These are phyloP conservation scores for Eremobia ochroleuca DNA, from an alignment of 2,888 invertebrate species.

Conservation along the genomic window DNA sequence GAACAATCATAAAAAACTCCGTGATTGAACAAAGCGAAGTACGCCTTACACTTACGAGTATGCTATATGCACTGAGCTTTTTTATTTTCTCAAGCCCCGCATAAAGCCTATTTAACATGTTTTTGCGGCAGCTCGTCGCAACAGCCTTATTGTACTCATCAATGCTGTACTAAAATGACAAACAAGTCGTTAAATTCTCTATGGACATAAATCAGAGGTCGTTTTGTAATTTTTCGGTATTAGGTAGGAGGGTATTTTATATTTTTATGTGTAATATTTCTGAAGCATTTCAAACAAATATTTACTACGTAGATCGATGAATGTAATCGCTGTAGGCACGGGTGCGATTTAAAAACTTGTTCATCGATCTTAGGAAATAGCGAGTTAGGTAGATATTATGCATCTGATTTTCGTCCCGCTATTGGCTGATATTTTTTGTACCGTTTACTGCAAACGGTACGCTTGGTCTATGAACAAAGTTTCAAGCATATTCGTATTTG, in stretches of 20 bases:
- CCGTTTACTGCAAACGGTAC: background rate
- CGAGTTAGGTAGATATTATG: background rate
- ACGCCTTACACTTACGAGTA: slow-evolving; percentile 54
- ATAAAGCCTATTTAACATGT: slow-evolving; percentile 77
- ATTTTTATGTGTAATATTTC: slow-evolving; percentile 64
- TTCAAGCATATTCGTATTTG: background rate
- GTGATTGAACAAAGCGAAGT: slow-evolving; percentile 62
- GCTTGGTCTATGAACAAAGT: background rate
- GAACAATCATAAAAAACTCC: slow-evolving; percentile 58
- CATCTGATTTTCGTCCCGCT: slow-evolving; percentile 5
- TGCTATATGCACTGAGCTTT: slow-evolving; percentile 55
- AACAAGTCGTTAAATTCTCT: slow-evolving; percentile 79
- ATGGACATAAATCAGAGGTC: slow-evolving; percentile 78
- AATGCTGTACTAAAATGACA: slow-evolving; percentile 80
- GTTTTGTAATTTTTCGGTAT: slow-evolving; percentile 69
- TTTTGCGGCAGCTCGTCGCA: slow-evolving; percentile 75
- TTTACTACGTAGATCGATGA: slow-evolving; percentile 44
- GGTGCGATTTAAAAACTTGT: slow-evolving; percentile 40
- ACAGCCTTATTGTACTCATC: slow-evolving; percentile 78
- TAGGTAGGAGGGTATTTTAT: slow-evolving; percentile 62
- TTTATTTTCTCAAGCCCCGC: slow-evolving; percentile 70
- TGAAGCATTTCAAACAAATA: slow-evolving; percentile 54
- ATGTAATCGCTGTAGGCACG: slow-evolving; percentile 26
- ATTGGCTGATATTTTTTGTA: slow-evolving; percentile 8
- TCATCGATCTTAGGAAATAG: slow-evolving; percentile 38